phyloP scores from a whole-genome alignment of 2,113 vertebrate genomes.

The Coturnix japonica region DNA sequence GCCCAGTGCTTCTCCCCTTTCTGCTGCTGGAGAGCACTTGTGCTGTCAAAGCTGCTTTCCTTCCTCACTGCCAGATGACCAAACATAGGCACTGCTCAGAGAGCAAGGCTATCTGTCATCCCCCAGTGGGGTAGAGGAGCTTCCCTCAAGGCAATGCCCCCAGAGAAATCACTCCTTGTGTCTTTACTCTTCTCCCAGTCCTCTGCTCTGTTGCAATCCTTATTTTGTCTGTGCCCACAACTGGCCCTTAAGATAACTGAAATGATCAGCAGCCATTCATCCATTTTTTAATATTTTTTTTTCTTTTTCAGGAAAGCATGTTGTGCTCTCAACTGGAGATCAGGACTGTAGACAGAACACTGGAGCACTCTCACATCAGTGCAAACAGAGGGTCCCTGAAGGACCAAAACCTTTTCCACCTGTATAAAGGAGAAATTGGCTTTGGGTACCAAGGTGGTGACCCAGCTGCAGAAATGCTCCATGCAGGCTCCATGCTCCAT shows the following conservation, averaged over 20 bases:
- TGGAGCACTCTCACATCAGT: fast-evolving
- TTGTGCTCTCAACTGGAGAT: not conserved
- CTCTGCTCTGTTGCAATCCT: not conserved
- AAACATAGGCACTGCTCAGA: not conserved
- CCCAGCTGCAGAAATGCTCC: not conserved
- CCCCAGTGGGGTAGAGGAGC: not conserved
- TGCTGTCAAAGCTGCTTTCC: not conserved
- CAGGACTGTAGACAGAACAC: not conserved
- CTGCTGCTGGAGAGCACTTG: not conserved
- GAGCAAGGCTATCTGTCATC: not conserved
- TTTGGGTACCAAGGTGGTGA: not conserved
- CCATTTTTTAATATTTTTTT: not conserved
- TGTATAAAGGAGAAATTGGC: not conserved
- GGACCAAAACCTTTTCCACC: not conserved
- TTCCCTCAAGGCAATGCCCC: not conserved
- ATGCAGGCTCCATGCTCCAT: no score
- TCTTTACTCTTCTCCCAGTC: not conserved
- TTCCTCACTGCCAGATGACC: not conserved
- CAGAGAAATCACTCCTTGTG: not conserved
- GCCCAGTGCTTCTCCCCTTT: not conserved
- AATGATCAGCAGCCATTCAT: not conserved
- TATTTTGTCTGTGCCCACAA: not conserved
- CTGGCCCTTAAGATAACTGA: not conserved
- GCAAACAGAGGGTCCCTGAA: not conserved
- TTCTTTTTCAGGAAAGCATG: not conserved